A percentile compares a stretch with the other conserved stretches of the same genome.
These are phyloP conservation scores for Ischnus inquisitorius DNA, from an alignment of 2,888 invertebrate species.

Conservation along the genomic window DNA sequence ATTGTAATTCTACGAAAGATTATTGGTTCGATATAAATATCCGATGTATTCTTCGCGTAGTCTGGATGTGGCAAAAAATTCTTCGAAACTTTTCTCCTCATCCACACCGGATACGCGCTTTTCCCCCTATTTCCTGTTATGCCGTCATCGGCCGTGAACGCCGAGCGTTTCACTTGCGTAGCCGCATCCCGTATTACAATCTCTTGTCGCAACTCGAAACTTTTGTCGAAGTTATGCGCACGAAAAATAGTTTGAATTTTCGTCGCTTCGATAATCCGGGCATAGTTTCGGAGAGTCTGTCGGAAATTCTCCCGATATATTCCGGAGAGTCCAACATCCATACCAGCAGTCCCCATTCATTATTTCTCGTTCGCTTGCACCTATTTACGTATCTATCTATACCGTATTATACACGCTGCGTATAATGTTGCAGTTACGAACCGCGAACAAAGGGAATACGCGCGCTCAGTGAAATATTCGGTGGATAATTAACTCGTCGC, in stretches of 20 bases:
- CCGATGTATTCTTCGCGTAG: background rate
- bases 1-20: background rate
- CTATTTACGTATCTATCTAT: slow-evolving; percentile 26
- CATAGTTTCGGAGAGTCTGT: slow-evolving; percentile 55
- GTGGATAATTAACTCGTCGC: slow-evolving; percentile 53
- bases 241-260: slow-evolving; percentile 65
- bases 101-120: slow-evolving; percentile 6
- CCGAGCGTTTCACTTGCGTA: slow-evolving; percentile 21
- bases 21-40: background rate
- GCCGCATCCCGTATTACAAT: slow-evolving; percentile 48
- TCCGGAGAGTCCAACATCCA: background rate
- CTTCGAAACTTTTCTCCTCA: slow-evolving; percentile 23
- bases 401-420: slow-evolving; percentile 5
- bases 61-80: slow-evolving; percentile 28
- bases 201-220: slow-evolving; percentile 53
- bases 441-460: slow-evolving; percentile 4
- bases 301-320: slow-evolving; percentile 50
- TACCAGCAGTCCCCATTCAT: slow-evolving; percentile 2
- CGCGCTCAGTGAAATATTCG: slow-evolving; percentile 43
- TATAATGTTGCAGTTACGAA: background rate
- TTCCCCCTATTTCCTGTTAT: slow-evolving; percentile 9
- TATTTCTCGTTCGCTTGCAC: slow-evolving; percentile 29
- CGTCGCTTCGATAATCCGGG: slow-evolving; percentile 66
- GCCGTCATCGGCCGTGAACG: background rate
- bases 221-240: slow-evolving; percentile 64